Evolutionary conservation across 64 coral and sea anemone species (phyloP).

Genomic region (Astreopora myriophthalma): DNA sequence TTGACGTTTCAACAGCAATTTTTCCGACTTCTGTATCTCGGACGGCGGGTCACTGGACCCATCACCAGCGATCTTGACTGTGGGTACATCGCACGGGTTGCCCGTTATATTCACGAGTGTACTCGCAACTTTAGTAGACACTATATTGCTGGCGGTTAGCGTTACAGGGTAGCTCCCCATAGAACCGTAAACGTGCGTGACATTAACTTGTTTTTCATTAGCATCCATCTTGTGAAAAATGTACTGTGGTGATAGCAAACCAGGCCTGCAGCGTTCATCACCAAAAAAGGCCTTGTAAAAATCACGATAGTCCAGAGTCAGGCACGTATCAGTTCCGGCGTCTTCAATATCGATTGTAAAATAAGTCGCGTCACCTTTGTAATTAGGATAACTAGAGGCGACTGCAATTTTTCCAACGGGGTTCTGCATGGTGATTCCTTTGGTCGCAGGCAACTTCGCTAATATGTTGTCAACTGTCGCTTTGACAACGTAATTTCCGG

Average conservation of each 20-base stretch:
- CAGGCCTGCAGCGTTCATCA: slow-evolving; percentile 23
- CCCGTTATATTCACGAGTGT: slow-evolving; percentile 47
- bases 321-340: slow-evolving; percentile 66
- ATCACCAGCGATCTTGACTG: slow-evolving; percentile 65
- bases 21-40: slow-evolving; percentile 72
- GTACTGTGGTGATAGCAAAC: not conserved
- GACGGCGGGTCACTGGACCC: slow-evolving; percentile 44
- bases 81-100: slow-evolving; percentile 69
- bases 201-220: slow-evolving; percentile 11
- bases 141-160: slow-evolving; percentile 45
- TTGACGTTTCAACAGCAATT: slow-evolving; percentile 25
- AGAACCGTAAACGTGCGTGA: slow-evolving; percentile 36
- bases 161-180: slow-evolving; percentile 57
- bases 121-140: slow-evolving; percentile 16
- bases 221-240: slow-evolving; percentile 11
- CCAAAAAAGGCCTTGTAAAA: slow-evolving; percentile 37
- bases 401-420: slow-evolving; percentile 46
- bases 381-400: slow-evolving; percentile 14
- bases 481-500: slow-evolving; percentile 32
- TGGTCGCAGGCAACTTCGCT: slow-evolving; percentile 37
- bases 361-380: slow-evolving; percentile 62
- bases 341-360: slow-evolving; percentile 64
- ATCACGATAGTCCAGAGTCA: slow-evolving; percentile 55
- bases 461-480: slow-evolving; percentile 69
- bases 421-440: slow-evolving; percentile 54